Evolutionary conservation across 2,888 invertebrate genomes (phyloP), one percentile per base, ranked within the genome.

Genomic region (Luffia ferchaultella): DNA sequence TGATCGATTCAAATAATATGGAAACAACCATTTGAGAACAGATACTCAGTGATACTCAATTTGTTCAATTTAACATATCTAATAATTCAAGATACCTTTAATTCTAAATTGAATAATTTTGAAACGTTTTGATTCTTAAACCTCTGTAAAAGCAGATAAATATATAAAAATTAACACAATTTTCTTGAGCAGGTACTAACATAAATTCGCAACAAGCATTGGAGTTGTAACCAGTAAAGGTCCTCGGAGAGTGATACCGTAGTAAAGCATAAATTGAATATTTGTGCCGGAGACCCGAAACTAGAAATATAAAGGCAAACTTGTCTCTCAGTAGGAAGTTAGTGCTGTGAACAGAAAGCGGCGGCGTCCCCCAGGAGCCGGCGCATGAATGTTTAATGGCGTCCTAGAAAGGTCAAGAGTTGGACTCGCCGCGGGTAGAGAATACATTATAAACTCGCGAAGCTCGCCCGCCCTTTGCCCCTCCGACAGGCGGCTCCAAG

Each of bases 391-490:
- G 73, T 79, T 79, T 82, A 78, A 80, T 80, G 71, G 70, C 70
- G 70, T 73, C 75, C 75, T 77, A 70, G 71, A 72, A 74, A 80
- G 80, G 82, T 82, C 80, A 80, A 77, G 74, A 75, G 72, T 69
- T 67, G 68, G 68, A 68, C 71, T 71, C 68, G 65, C 67, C 67
- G 68, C 65, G 64, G 67, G 73, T n/a, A n/a, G n/a, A 73, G 77
- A 79, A 78, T 79, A 78, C 71, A 78, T 79, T 76, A 79, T 68
- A 69, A 70, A 68, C 60, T 73, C 68, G 70, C 70, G 56, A 18
- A 30, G 30, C 30, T 12, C 5, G 5, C 2, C 18, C 45, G n/a
- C 44, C 18, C 42, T 48, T 41, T 42, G 18, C 42, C 5, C 18
- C 42, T 16, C 41, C 18, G 48, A 48, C 48, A 48, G 12, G 42